Evolutionary conservation across 2,888 invertebrate genomes (phyloP).

Genomic region (Rhopalosiphum nymphaeae): DNA sequence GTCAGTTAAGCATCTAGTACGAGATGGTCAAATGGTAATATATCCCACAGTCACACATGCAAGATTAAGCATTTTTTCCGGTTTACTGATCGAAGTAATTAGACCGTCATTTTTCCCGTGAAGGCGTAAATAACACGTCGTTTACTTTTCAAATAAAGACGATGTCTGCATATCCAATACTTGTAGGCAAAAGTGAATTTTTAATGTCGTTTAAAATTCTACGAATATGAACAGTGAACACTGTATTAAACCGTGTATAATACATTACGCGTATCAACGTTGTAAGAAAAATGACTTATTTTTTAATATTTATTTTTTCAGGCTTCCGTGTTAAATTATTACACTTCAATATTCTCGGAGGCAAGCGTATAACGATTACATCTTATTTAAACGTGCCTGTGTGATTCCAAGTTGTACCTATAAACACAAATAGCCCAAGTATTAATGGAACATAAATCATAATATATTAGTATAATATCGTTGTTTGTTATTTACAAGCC

Average conservation of each 20-base stretch:
- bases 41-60: not conserved
- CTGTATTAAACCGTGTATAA: not conserved
- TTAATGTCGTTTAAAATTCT: not conserved
- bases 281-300: not conserved
- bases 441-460: not conserved
- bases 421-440: not conserved
- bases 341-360: not conserved
- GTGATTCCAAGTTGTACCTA: not conserved
- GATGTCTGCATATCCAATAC: not conserved
- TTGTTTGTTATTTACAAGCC: not conserved
- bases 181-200: not conserved
- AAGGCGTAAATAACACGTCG: not conserved
- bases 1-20: not conserved
- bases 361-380: not conserved
- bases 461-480: not conserved
- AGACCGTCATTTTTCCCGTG: not conserved
- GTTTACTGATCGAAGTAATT: not conserved
- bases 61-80: not conserved
- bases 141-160: not conserved
- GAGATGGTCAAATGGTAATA: not conserved
- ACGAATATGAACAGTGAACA: no score
- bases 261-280: not conserved
- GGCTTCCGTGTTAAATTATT: not conserved
- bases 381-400: not conserved
- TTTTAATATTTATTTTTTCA: not conserved